Evolutionary conservation across 2,797 vertebrate species (phyloP).

Genomic region (Lepidocolaptes lacrymiger): DNA sequence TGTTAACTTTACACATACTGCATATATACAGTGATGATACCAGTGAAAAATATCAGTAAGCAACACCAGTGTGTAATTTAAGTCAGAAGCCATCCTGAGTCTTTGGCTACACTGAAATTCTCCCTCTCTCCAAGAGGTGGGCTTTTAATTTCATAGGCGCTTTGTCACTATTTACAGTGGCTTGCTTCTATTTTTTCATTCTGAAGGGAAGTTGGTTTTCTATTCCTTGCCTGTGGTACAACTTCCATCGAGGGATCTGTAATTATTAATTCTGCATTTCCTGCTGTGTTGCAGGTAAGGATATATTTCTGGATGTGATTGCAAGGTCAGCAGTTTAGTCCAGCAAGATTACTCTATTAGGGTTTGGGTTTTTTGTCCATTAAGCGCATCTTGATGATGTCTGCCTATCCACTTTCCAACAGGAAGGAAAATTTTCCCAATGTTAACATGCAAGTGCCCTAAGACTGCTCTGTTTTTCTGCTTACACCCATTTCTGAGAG

Average conservation of each 20-base stretch:
- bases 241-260: conserved; percentile 27
- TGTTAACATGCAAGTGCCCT: not conserved
- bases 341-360: not conserved
- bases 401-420: not conserved
- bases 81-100: not conserved
- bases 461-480: not conserved
- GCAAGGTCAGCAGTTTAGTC: not conserved
- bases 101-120: not conserved
- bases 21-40: not conserved
- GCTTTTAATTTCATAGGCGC: not conserved
- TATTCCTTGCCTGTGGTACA: conserved; percentile 24
- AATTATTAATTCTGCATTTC: conserved; percentile 60
- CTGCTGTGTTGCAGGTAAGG: conserved; percentile 1
- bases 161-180: not conserved
- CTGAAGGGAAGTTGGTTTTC: conserved; percentile 1
- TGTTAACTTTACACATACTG: not conserved
- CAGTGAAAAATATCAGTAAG: not conserved
- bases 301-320: not conserved
- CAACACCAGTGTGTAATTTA: not conserved
- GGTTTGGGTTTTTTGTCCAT: not conserved
- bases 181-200: not conserved
- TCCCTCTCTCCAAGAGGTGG: not conserved
- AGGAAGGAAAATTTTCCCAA: not conserved
- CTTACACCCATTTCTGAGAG: not conserved
- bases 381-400: not conserved